A percentile compares a stretch with the other conserved stretches of the same genome.
These are phyloP conservation scores for Conistra vaccinii DNA, from an alignment of 2,888 invertebrate genomes.

Conservation along the genomic window DNA sequence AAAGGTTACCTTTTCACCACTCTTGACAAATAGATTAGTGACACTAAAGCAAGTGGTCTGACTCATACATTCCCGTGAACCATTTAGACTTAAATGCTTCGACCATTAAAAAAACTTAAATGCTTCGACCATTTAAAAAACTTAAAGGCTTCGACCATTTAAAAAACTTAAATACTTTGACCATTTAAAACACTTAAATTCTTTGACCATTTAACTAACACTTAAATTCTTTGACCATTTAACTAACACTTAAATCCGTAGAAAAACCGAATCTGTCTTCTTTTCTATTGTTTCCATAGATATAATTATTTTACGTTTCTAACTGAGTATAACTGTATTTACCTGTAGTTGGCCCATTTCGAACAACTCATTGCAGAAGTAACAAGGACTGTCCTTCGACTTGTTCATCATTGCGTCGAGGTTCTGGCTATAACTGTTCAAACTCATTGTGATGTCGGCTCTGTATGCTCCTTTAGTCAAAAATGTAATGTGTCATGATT, in stretches of 20 bases:
- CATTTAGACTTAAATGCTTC: background rate
- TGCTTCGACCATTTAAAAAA: too few relatives aligned
- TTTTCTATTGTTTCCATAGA: too few relatives aligned
- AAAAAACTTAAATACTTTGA: background rate
- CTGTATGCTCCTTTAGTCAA: background rate
- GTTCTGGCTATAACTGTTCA: conserved; percentile 65
- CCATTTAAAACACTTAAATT: too few relatives aligned
- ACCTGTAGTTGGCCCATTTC: conserved; percentile 92
- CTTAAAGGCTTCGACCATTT: background rate
- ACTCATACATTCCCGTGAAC: background rate
- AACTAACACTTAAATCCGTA: background rate
- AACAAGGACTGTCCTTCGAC: conserved; percentile 90
- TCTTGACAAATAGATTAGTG: background rate
- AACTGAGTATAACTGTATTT: too few relatives aligned
- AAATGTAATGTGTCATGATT: conserved; percentile 30
- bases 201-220: background rate
- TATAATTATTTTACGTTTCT: too few relatives aligned
- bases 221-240: background rate
- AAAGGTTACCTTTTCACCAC: too few relatives aligned
- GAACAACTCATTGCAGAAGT: conserved; percentile 93
- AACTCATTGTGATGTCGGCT: conserved; percentile 75
- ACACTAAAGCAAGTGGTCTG: background rate
- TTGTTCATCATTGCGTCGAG: conserved; percentile 45
- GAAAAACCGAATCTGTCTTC: too few relatives aligned
- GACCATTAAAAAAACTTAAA: background rate